Percentiles rank a stretch among this genome's conserved stretches.
Conservation (phyloP, 2,888 invertebrate species). For the Aleiodes alternator region DNA sequence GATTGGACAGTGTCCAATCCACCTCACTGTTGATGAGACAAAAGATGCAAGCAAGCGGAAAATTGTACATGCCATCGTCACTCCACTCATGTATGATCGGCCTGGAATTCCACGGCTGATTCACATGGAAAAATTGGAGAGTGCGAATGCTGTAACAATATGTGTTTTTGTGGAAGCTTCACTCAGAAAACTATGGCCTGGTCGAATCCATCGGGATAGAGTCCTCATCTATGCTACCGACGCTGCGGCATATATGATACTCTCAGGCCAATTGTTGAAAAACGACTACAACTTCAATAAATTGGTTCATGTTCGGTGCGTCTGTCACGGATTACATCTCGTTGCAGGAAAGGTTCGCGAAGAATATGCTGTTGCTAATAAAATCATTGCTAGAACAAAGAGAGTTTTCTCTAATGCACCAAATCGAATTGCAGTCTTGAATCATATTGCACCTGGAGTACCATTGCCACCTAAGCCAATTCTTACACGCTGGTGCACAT, state of each 20-base stretch:
- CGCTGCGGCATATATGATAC: too few species aligned
- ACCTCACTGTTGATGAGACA: constrained; percentile 21
- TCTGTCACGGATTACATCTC: neutral
- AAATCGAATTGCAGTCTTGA: constrained; percentile 1
- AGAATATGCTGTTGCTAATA: neutral
- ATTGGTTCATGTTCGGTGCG: too few species aligned
- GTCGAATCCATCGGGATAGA: constrained; percentile 7
- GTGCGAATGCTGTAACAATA: constrained; percentile 13
- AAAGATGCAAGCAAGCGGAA: constrained; percentile 12
- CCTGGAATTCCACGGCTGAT: constrained; percentile 10
- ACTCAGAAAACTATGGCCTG: constrained; percentile 15
- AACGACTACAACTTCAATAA: too few species aligned
- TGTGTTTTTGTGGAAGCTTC: neutral
- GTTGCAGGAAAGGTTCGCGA: constrained; percentile 20
- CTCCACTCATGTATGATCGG: neutral
- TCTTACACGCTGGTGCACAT: constrained; percentile 7
- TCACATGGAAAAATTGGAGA: neutral
- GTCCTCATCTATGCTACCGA: too few species aligned
- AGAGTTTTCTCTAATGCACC: constrained; percentile 3
- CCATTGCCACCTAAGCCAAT: constrained; percentile 13
- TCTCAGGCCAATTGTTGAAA: too few species aligned
- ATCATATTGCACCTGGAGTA: neutral
- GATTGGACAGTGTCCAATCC: constrained; percentile 19
- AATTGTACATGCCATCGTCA: constrained; percentile 5
- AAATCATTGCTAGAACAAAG: constrained; percentile 3